These are phyloP conservation scores for Drosophila niveifrons DNA, from an alignment of 2,888 invertebrate species.

Conservation along the genomic window DNA sequence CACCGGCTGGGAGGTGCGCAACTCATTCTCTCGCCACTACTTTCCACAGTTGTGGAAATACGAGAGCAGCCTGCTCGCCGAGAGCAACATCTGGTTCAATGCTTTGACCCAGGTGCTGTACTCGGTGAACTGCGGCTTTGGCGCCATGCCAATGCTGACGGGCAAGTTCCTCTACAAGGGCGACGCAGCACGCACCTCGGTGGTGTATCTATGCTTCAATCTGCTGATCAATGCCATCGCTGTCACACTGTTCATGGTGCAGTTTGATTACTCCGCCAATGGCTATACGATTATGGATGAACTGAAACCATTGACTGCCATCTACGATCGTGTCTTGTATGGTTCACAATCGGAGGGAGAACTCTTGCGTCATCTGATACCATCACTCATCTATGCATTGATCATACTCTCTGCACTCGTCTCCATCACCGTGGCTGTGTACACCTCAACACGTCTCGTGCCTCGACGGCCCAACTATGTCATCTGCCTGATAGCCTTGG, in stretches of 20 bases:
- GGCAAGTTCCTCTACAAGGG: constrained; percentile 85
- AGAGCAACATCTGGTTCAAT: constrained; percentile 85
- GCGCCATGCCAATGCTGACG: constrained; percentile 84
- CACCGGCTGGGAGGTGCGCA: constrained; percentile 84
- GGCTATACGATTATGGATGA: constrained; percentile 78
- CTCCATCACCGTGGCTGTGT: constrained; percentile 83
- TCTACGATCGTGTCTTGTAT: constrained; percentile 83
- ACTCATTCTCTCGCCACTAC: constrained; percentile 80
- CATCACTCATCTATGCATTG: constrained; percentile 80
- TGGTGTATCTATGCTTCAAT: constrained; percentile 85
- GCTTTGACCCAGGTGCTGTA: constrained; percentile 85
- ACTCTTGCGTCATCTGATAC: constrained; percentile 78
- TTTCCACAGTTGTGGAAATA: constrained; percentile 84
- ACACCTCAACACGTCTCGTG: constrained; percentile 84
- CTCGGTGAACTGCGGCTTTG: constrained; percentile 85
- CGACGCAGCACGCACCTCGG: constrained; percentile 85
- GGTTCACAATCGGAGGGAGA: constrained; percentile 65
- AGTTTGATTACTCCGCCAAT: constrained; percentile 82
- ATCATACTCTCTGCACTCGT: constrained; percentile 83
- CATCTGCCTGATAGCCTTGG: constrained; percentile 83
- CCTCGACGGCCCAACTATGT: constrained; percentile 85
- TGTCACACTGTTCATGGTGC: constrained; percentile 85
- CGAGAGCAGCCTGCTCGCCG: constrained; percentile 66
- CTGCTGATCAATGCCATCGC: constrained; percentile 84
- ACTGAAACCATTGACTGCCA: constrained; percentile 84